phyloP scores from a whole-genome alignment of 1,140 invertebrate genomes.

The Papilio machaon region DNA sequence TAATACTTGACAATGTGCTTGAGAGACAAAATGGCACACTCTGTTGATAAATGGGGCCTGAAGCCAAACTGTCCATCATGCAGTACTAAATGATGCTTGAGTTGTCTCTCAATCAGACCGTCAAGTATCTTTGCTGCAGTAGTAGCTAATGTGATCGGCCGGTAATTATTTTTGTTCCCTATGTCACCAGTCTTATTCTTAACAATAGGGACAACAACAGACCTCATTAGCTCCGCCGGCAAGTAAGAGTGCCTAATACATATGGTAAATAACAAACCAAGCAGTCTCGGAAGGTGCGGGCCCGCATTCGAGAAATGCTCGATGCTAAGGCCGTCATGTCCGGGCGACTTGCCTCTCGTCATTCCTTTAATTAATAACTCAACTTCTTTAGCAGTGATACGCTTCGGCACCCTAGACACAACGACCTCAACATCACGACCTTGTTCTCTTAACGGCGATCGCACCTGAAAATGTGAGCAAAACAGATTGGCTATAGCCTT shows the following conservation, averaged over 20 bases:
- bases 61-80: too few species aligned
- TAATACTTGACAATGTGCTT: background rate
- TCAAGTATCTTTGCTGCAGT: too few species aligned
- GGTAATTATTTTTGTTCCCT: too few species aligned
- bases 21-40: too few species aligned
- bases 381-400: too few species aligned
- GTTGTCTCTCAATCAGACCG: too few species aligned
- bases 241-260: slow-evolving; percentile 38
- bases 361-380: too few species aligned
- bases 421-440: background rate
- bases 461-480: background rate
- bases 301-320: slow-evolving; percentile 26
- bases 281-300: slow-evolving; percentile 9
- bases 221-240: slow-evolving; percentile 33
- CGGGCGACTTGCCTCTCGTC: too few species aligned
- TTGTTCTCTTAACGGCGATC: background rate
- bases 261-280: background rate
- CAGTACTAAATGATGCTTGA: too few species aligned
- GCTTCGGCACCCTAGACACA: background rate
- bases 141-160: too few species aligned
- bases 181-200: too few species aligned
- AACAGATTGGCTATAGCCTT: background rate
- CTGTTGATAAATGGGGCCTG: too few species aligned
- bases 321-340: background rate
- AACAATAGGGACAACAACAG: slow-evolving; percentile 29